Evolutionary conservation across 2,797 vertebrate species (phyloP), one percentile per base, ranked within the genome.

Genomic region (Hippopotamyrus pictus): DNA sequence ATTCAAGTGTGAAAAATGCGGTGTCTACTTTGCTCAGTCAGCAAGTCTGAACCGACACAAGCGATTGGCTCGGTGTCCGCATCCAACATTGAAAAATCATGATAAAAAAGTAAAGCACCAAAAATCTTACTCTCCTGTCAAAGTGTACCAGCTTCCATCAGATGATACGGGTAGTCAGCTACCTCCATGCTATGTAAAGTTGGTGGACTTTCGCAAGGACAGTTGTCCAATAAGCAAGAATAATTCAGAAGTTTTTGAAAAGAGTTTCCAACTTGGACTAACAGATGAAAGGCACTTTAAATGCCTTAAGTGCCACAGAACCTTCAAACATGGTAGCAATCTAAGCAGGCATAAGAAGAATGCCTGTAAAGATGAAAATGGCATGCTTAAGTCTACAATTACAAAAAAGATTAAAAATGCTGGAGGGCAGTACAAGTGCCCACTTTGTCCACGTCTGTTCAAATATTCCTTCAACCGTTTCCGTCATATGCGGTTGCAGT

Each of bases 401-500:
- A 51, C 8, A 9, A 51, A 50, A 25, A 51, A 53, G 33, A 37
- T 87, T 11, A 89, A 65, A 54, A 41, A 62, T 37, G 12, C 48
- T 11, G 69, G 7, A n/a, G 89, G 12, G n/a, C 94, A 92, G 91
- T 94, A 91, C 89, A 93, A 95, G 90, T 97, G 96, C 89, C 95
- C 95, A 37, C 89, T 96, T 76, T 97, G 96, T 92, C 93, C 94
- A 89, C 91, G 94, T 5, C 29, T 92, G 86, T 97, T 97, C 90
- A 96, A 93, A 86, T 95, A 96, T 88, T 93, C 92, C 4, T 95
- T 94, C 92, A 96, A 96, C 92, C 94, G 95, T 86, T 90, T 91
- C 57, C 93, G 95, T 1, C 96, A 97, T 93, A 92, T 97, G 89
- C 94, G 95, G 25, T 79, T 94, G 14, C 90, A 91, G 57, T 97